Evolutionary conservation across 2,113 vertebrate genomes (phyloP).

Genomic region (Azemiops feae): DNA sequence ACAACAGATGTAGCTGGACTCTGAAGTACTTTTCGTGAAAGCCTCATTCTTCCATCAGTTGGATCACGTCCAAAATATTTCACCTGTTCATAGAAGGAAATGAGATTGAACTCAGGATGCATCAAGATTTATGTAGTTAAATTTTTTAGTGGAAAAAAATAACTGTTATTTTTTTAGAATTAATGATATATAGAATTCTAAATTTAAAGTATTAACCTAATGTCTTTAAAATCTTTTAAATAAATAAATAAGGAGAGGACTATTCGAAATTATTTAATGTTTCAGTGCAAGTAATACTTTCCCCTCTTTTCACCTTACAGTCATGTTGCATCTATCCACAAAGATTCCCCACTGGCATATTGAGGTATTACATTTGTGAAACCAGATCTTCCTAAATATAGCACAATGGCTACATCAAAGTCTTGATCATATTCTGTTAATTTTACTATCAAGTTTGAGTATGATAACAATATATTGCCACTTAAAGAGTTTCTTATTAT

Average conservation of each 20-base stretch:
- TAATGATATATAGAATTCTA: not conserved
- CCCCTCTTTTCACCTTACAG: not conserved
- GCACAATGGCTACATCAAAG: not conserved
- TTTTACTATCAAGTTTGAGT: not conserved
- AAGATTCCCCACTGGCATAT: not conserved
- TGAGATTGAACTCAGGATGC: not conserved
- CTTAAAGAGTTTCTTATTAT: not conserved
- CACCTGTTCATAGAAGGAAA: slow-evolving; percentile 75
- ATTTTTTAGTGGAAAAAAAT: not conserved
- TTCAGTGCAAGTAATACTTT: not conserved
- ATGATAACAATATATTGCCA: not conserved
- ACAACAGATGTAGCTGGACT: slow-evolving; percentile 77
- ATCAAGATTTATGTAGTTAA: not conserved
- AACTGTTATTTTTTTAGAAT: not conserved
- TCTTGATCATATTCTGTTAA: not conserved
- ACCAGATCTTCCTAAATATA: not conserved
- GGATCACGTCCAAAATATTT: slow-evolving; percentile 98
- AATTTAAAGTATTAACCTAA: not conserved
- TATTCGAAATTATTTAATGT: not conserved
- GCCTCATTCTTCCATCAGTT: slow-evolving; percentile 93
- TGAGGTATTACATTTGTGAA: not conserved
- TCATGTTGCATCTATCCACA: not conserved
- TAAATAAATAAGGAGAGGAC: too few species aligned
- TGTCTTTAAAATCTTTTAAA: too few species aligned
- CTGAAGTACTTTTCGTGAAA: slow-evolving; percentile 93